Percentiles rank a stretch among this genome's conserved stretches.
phyloP scores from a whole-genome alignment of 2,113 vertebrate species.

The Baryphthengus martii region DNA sequence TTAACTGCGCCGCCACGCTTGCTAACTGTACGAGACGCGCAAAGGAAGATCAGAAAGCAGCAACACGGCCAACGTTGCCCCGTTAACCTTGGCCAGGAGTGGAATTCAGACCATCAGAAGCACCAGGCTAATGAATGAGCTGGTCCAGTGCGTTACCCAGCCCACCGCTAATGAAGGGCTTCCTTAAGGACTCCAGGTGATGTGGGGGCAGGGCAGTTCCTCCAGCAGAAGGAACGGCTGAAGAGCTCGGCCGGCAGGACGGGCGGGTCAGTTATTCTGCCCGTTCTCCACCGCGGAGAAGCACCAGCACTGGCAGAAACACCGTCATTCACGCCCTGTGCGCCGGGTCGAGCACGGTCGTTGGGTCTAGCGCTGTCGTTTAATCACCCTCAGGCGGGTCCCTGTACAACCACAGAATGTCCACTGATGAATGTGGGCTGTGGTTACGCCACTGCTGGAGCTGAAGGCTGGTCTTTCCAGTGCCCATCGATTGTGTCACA shows the following conservation, averaged over 20 bases:
- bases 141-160: fast-evolving
- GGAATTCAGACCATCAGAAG: not conserved
- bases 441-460: not conserved
- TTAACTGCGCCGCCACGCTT: fast-evolving
- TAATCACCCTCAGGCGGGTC: not conserved
- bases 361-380: no score
- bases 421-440: not conserved
- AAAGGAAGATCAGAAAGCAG: not conserved
- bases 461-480: not conserved
- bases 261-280: not conserved
- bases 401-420: no score
- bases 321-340: fast-evolving
- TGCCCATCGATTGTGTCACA: fast-evolving
- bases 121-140: not conserved
- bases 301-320: fast-evolving
- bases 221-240: not conserved
- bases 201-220: not conserved
- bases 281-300: not conserved
- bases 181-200: fast-evolving
- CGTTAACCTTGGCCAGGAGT: not conserved
- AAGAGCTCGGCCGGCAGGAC: fast-evolving
- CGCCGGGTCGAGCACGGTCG: no score
- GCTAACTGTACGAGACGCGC: fast-evolving
- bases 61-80: not conserved
- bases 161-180: fast-evolving